Conservation (phyloP, 30 jellyfish, hydroid and myxozoan genomes). For the Aurelia sp. region DNA sequence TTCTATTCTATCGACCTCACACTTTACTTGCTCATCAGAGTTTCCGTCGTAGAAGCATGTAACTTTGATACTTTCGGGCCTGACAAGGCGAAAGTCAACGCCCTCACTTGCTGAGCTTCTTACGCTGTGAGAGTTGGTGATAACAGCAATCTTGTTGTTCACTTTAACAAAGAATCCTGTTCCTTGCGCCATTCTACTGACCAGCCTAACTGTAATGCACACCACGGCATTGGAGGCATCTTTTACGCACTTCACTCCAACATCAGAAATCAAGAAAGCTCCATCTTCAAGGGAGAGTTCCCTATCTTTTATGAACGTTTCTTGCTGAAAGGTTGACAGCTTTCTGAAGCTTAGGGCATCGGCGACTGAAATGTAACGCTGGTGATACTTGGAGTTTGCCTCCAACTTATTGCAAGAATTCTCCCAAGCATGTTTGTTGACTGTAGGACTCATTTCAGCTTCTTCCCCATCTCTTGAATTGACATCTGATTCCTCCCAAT, state of each 20-base stretch:
- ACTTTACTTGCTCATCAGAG: background rate
- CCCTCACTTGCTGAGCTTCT: too few relatives aligned
- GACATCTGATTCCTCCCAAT: background rate
- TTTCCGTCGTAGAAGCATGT: conserved; percentile 13
- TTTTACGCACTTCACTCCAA: background rate
- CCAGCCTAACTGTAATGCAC: too few relatives aligned
- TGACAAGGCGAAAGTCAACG: too few relatives aligned
- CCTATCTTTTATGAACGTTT: background rate
- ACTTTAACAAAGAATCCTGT: too few relatives aligned
- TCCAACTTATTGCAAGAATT: background rate
- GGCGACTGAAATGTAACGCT: conserved; percentile 2
- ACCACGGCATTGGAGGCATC: too few relatives aligned
- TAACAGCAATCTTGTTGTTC: too few relatives aligned
- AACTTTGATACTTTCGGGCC: background rate
- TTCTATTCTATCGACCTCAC: background rate
- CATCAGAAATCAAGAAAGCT: conserved; percentile 2
- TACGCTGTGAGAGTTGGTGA: too few relatives aligned
- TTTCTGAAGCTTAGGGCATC: background rate
- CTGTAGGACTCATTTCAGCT: too few relatives aligned
- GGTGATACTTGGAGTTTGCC: background rate
- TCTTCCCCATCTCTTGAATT: background rate
- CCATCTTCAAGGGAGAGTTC: conserved; percentile 6
- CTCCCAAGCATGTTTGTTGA: background rate
- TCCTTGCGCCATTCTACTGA: too few relatives aligned
- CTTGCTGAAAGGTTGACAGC: background rate